A percentile compares a stretch with the other conserved stretches of the same genome.
These are phyloP conservation scores for Oconnorella tubifera DNA, from an alignment of 2,888 invertebrate species.

Conservation along the genomic window DNA sequence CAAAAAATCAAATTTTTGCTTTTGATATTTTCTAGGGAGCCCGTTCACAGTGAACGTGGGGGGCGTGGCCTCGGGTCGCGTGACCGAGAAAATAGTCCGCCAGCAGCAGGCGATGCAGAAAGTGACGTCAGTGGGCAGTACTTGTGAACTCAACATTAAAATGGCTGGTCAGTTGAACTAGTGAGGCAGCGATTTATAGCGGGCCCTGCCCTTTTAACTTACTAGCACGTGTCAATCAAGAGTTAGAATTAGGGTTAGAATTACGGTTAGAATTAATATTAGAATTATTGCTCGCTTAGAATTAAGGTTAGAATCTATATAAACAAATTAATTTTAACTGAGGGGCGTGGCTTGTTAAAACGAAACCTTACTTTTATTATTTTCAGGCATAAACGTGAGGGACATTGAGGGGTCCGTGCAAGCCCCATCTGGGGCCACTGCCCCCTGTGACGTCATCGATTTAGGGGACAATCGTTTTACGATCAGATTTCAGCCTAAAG, in stretches of 20 bases:
- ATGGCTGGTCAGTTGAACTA: constrained; percentile 73
- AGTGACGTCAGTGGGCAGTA: constrained; percentile 88
- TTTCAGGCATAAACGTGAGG: constrained; percentile 78
- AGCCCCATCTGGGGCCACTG: constrained; percentile 87
- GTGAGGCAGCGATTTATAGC: no score
- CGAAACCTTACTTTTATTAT: not conserved
- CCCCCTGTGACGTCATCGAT: constrained; percentile 79
- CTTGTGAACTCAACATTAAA: constrained; percentile 93
- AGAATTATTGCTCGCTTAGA: no score
- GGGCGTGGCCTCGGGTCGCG: constrained; percentile 74
- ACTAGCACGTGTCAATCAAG: no score
- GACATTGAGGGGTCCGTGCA: constrained; percentile 89
- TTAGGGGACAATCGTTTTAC: constrained; percentile 65
- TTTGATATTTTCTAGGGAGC: constrained; percentile 49
- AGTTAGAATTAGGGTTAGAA: no score
- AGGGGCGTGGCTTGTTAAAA: no score
- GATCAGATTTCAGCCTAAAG: constrained; percentile 64
- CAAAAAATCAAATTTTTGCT: not conserved
- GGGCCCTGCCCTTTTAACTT: not conserved
- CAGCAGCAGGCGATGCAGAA: constrained; percentile 86
- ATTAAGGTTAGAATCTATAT: no score
- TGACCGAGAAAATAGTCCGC: constrained; percentile 77
- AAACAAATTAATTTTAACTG: no score
- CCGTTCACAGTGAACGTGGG: constrained; percentile 73
- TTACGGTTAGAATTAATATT: no score